These are phyloP conservation scores for Rhamnusium bicolor DNA, from an alignment of 2,888 invertebrate genomes.

Conservation along the genomic window DNA sequence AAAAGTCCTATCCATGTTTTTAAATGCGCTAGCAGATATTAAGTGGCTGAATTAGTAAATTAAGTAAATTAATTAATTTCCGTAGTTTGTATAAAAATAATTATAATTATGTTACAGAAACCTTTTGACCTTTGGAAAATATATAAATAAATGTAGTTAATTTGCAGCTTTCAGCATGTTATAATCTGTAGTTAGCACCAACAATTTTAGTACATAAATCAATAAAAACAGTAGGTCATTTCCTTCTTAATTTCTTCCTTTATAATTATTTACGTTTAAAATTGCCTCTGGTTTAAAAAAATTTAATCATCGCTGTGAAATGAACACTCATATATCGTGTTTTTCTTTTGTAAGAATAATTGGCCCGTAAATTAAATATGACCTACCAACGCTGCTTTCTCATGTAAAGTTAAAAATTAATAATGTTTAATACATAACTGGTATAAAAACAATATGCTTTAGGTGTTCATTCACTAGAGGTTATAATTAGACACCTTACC, in stretches of 20 bases:
- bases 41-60: too few relatives aligned
- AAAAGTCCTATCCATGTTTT: too few relatives aligned
- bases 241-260: neutral
- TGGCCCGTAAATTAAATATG: neutral
- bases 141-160: neutral
- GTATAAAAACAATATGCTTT: conserved; percentile 11
- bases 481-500: conserved; percentile 20
- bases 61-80: too few relatives aligned
- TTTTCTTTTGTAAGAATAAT: neutral
- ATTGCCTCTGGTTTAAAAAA: neutral
- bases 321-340: neutral
- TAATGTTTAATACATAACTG: conserved; percentile 8
- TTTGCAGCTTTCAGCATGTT: neutral
- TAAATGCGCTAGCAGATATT: too few relatives aligned
- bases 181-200: neutral
- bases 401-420: conserved; percentile 7
- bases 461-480: neutral
- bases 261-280: neutral
- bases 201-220: neutral
- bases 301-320: neutral
- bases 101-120: too few relatives aligned
- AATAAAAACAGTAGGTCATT: neutral
- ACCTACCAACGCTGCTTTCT: neutral
- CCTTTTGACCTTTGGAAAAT: too few relatives aligned
- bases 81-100: too few relatives aligned